Evolutionary conservation across 1,140 invertebrate genomes (phyloP).

Genomic region (Drosophila cardini): DNA sequence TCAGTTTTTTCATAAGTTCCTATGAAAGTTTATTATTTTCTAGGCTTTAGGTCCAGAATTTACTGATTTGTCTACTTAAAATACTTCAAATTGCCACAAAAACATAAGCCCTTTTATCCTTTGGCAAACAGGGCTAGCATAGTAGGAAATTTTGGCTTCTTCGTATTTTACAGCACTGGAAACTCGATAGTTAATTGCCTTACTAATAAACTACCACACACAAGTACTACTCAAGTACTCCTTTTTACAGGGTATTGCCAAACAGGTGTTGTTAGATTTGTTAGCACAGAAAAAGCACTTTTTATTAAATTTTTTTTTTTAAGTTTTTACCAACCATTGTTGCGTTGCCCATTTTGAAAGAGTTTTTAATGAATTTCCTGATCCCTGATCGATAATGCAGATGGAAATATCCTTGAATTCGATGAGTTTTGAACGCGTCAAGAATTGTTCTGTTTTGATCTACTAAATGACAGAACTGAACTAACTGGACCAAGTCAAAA

Average conservation of each 20-base stretch:
- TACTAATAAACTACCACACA: too few species aligned
- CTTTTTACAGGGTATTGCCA: neutral
- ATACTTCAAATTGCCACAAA: too few species aligned
- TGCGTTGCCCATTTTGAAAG: constrained; percentile 56
- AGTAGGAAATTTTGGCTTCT: too few species aligned
- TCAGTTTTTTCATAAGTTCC: too few species aligned
- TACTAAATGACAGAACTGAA: constrained; percentile 69
- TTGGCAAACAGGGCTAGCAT: too few species aligned
- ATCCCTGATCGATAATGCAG: neutral
- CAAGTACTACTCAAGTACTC: neutral
- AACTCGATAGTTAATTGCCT: too few species aligned
- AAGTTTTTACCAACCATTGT: constrained; percentile 56
- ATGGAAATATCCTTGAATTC: neutral
- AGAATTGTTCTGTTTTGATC: constrained; percentile 59
- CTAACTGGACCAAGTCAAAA: constrained; percentile 66
- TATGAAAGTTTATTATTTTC: too few species aligned
- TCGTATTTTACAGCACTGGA: too few species aligned
- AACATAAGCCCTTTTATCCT: too few species aligned
- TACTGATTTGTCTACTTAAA: too few species aligned
- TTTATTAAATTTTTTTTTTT: neutral
- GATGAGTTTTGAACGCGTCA: constrained; percentile 29
- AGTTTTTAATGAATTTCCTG: neutral
- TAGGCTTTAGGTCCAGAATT: too few species aligned
- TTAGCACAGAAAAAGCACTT: neutral
- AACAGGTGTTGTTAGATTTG: neutral